phyloP scores from a whole-genome alignment of 2,888 invertebrate genomes.

The Myopa tessellatipennis region DNA sequence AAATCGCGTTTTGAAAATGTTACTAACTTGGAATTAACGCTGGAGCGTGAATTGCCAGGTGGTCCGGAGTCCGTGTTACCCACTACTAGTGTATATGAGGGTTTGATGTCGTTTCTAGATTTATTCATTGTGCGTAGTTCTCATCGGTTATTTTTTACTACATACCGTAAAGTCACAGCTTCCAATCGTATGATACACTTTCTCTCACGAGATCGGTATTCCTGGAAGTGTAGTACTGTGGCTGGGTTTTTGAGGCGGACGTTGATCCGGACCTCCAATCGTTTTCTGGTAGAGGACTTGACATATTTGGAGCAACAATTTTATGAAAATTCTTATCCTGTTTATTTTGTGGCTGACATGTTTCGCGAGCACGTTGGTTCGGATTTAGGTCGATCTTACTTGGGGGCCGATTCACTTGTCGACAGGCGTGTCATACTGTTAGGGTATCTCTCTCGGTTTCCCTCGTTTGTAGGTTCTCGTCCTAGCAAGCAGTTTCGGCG shows the following conservation, averaged over 20 bases:
- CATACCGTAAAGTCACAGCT: not conserved
- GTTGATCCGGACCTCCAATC: not conserved
- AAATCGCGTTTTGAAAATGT: not conserved
- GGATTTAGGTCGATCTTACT: not conserved
- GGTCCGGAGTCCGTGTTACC: not conserved
- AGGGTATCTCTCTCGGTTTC: not conserved
- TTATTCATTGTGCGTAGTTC: too few species aligned
- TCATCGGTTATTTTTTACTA: not conserved
- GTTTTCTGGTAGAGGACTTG: not conserved
- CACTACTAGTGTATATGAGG: too few species aligned
- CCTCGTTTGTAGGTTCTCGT: not conserved
- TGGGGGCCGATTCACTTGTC: not conserved
- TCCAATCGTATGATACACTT: not conserved
- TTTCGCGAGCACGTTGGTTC: too few species aligned
- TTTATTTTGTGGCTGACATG: too few species aligned
- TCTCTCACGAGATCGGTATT: not conserved
- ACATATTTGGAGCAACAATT: not conserved
- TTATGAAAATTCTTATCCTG: not conserved
- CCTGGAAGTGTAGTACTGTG: not conserved
- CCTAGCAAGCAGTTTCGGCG: too few species aligned
- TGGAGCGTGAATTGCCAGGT: not conserved
- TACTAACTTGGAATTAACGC: not conserved
- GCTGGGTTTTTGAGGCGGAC: not conserved
- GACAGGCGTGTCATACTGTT: not conserved
- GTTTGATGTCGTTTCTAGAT: too few species aligned